Conservation (phyloP, 2,888 invertebrate species). For the Limnephilus lunatus region DNA sequence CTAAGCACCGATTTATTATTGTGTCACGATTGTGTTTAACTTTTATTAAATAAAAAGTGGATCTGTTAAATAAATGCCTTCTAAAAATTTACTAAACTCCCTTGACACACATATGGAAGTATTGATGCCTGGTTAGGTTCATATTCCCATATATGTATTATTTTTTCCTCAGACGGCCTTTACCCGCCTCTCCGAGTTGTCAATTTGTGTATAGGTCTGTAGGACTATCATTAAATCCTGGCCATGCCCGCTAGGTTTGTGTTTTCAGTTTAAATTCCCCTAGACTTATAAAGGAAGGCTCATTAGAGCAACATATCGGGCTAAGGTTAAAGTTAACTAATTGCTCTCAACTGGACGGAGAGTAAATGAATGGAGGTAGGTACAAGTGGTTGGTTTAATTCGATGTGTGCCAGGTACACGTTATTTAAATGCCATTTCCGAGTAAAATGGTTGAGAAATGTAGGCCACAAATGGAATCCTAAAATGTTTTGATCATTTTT, state of each 20-base stretch:
- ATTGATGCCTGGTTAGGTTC: too few relatives aligned
- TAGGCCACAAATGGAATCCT: background rate
- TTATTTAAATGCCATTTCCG: background rate
- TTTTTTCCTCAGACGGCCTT: background rate
- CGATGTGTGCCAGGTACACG: background rate
- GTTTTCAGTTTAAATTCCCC: background rate
- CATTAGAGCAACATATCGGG: background rate
- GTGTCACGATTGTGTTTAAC: too few relatives aligned
- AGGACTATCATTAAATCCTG: background rate
- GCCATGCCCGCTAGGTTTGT: background rate
- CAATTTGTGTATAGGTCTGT: background rate
- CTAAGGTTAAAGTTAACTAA: background rate
- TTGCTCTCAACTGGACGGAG: background rate
- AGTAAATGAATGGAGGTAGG: background rate
- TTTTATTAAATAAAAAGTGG: too few relatives aligned
- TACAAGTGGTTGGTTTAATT: background rate
- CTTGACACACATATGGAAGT: too few relatives aligned
- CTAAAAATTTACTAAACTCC: too few relatives aligned
- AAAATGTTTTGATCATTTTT: background rate
- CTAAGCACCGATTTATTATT: too few relatives aligned
- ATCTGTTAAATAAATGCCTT: too few relatives aligned
- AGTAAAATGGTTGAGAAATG: background rate
- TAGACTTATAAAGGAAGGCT: background rate
- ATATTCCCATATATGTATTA: too few relatives aligned
- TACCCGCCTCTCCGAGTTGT: background rate